phyloP scores from a whole-genome alignment of 2,797 vertebrate genomes.

The Sebastes oblongus region DNA sequence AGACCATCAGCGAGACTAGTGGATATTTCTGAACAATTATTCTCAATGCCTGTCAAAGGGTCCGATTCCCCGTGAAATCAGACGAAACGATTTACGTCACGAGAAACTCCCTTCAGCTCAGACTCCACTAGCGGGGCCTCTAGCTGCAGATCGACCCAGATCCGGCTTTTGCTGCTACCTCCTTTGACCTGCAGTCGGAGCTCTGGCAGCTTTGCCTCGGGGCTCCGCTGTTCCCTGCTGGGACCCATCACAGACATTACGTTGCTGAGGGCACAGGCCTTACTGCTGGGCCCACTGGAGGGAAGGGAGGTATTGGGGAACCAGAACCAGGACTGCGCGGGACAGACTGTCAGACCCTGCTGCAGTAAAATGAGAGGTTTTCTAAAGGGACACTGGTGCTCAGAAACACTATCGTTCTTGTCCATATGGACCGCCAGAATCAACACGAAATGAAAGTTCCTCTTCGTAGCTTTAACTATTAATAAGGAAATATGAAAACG shows the following conservation, averaged over 20 bases:
- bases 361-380: too few species aligned
- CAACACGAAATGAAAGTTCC: not conserved
- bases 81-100: not conserved
- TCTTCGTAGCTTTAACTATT: accelerated
- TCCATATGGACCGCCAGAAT: not conserved
- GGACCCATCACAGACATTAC: too few species aligned
- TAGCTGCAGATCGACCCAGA: not conserved
- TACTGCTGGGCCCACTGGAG: not conserved
- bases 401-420: too few species aligned
- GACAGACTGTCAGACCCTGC: not conserved
- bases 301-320: not conserved
- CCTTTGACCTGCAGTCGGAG: too few species aligned
- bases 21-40: not conserved
- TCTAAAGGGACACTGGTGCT: too few species aligned
- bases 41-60: not conserved
- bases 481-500: not conserved
- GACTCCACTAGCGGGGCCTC: not conserved
- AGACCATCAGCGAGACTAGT: not conserved
- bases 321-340: not conserved
- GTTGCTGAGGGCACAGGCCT: not conserved
- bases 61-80: not conserved
- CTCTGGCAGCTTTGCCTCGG: not conserved
- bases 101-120: not conserved
- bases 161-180: not conserved
- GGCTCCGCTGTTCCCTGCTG: not conserved